These are phyloP conservation scores for Euura lappo DNA, from an alignment of 1,140 invertebrate species.

Conservation along the genomic window DNA sequence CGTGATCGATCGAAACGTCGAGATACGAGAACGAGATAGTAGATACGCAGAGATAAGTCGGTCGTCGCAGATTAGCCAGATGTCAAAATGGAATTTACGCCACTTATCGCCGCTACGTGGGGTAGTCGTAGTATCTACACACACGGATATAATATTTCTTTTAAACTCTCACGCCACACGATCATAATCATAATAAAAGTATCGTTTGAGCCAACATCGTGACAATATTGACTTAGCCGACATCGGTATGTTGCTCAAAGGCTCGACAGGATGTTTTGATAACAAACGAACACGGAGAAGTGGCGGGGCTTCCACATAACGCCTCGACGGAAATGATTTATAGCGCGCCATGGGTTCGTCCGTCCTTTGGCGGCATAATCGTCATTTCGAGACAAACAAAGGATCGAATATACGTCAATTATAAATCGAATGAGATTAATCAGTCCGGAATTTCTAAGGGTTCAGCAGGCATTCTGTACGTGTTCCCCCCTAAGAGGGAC, in stretches of 20 bases:
- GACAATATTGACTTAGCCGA: conserved; percentile 5
- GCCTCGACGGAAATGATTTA: not conserved
- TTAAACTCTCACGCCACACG: too few relatives aligned
- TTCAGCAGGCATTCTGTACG: too few relatives aligned
- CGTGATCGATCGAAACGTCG: conserved; percentile 34
- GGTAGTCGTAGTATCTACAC: not conserved
- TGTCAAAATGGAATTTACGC: conserved; percentile 28
- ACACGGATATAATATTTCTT: too few relatives aligned
- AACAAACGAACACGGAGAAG: not conserved
- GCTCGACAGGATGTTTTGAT: conserved; percentile 4
- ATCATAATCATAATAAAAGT: too few relatives aligned
- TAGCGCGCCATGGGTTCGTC: not conserved
- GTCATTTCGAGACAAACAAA: too few relatives aligned
- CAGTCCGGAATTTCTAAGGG: too few relatives aligned
- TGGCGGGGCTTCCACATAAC: too few relatives aligned
- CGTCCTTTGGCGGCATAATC: not conserved
- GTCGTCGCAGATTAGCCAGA: conserved; percentile 27
- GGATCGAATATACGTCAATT: too few relatives aligned
- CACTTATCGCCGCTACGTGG: conserved; percentile 15
- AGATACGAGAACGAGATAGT: conserved; percentile 28
- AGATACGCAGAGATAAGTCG: conserved; percentile 21
- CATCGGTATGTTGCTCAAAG: conserved; percentile 1
- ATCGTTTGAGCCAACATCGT: not conserved
- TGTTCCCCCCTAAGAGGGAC: too few relatives aligned
- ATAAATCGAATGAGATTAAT: too few relatives aligned